These are phyloP conservation scores for Drosophila sp. DNA, from an alignment of 1,140 invertebrate genomes.

Conservation along the genomic window DNA sequence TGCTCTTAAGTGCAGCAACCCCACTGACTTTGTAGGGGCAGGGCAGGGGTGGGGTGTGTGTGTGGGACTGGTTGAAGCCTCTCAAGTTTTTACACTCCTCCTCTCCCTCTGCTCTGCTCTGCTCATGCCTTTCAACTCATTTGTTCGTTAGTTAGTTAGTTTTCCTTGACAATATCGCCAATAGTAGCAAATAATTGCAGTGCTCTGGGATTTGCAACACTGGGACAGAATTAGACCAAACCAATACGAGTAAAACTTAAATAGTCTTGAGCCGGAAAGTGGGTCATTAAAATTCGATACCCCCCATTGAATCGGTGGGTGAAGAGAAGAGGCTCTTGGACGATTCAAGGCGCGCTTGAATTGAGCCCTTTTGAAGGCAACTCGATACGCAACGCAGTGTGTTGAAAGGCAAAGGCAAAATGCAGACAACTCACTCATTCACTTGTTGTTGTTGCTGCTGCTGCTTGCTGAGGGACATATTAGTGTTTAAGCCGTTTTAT, in stretches of 20 bases:
- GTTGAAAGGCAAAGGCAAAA: conserved; percentile 25
- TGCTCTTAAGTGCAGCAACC: conserved; percentile 39
- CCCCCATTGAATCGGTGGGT: conserved; percentile 32
- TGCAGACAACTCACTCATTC: neutral
- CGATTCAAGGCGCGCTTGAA: conserved; percentile 73
- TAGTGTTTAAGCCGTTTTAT: conserved; percentile 66
- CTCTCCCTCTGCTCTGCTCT: neutral
- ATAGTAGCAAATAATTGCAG: conserved; percentile 59
- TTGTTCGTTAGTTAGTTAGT: conserved; percentile 21
- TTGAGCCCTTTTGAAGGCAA: conserved; percentile 71
- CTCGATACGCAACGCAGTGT: conserved; percentile 55
- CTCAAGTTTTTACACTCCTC: conserved; percentile 33
- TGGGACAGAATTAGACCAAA: conserved; percentile 68
- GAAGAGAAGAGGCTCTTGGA: conserved; percentile 56
- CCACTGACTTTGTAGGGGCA: neutral
- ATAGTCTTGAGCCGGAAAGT: conserved; percentile 74
- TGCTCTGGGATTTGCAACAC: conserved; percentile 63
- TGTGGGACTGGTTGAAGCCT: conserved; percentile 28
- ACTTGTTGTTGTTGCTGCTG: conserved; percentile 34
- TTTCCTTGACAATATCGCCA: conserved; percentile 68
- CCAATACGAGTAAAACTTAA: conserved; percentile 68
- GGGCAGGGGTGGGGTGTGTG: too few species aligned
- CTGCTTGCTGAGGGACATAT: conserved; percentile 49
- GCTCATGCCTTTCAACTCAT: conserved; percentile 49
- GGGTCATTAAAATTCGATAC: conserved; percentile 80